Conservation (phyloP, 1,140 invertebrate genomes). For the Periplaneta americana region DNA sequence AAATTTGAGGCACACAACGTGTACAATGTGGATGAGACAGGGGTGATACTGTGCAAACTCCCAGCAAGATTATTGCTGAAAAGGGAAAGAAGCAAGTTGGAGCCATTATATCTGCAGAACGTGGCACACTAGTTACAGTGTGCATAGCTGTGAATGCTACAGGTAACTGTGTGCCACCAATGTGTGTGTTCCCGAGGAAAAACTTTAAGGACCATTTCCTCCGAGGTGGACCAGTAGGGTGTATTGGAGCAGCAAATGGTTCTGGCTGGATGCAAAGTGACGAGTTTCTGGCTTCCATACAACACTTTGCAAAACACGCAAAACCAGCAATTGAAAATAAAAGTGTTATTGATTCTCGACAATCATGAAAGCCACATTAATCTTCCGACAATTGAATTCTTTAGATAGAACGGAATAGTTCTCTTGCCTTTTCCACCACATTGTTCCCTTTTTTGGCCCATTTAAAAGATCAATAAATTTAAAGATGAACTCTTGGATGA, state of each 20-base stretch:
- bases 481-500: too few relatives aligned
- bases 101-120: conserved; percentile 28
- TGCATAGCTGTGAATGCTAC: conserved; percentile 19
- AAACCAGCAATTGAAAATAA: not conserved
- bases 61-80: conserved; percentile 30
- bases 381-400: not conserved
- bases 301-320: too few relatives aligned
- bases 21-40: conserved; percentile 37
- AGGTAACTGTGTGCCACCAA: not conserved
- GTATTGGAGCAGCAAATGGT: not conserved
- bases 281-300: too few relatives aligned
- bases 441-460: conserved; percentile 34
- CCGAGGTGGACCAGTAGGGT: not conserved
- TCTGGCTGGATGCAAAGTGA: not conserved
- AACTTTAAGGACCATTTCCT: not conserved
- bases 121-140: conserved; percentile 29
- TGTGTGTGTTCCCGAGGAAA: conserved; percentile 1
- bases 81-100: conserved; percentile 30
- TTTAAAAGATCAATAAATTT: conserved; percentile 37
- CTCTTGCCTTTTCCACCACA: conserved; percentile 28
- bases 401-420: conserved; percentile 25
- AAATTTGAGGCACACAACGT: conserved; percentile 26
- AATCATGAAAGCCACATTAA: conserved; percentile 7
- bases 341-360: not conserved
- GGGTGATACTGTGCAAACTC: conserved; percentile 34